Evolutionary conservation across 2,888 invertebrate genomes (phyloP).

Genomic region (Eucriotettix oculatus): DNA sequence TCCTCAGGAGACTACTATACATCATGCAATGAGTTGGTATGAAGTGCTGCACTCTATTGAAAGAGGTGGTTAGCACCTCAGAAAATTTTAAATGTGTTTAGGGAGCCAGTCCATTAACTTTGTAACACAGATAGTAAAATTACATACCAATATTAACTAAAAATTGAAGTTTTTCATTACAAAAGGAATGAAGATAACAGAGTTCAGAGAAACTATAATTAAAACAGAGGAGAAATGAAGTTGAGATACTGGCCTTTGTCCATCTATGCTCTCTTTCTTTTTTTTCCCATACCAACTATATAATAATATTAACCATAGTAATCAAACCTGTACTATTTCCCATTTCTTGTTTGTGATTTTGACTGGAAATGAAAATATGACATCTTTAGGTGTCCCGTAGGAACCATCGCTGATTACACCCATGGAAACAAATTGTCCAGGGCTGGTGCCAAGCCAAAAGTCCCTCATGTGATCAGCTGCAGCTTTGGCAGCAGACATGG

Average conservation of each 20-base stretch:
- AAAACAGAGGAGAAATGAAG: no score
- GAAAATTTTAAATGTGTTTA: no score
- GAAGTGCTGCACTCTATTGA: no score
- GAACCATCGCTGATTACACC: constrained; percentile 92
- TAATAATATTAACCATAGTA: background rate
- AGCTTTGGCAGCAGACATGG: constrained; percentile 97
- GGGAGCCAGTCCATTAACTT: no score
- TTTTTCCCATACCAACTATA: background rate
- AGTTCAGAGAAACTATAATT: no score
- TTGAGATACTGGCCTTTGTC: no score
- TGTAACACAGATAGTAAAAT: no score
- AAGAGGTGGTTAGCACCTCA: no score
- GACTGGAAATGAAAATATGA: constrained; percentile 94
- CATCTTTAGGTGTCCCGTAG: constrained; percentile 75
- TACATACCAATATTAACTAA: background rate
- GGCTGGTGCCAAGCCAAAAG: constrained; percentile 79
- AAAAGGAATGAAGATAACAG: no score
- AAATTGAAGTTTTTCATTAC: background rate
- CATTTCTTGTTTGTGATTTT: constrained; percentile 62
- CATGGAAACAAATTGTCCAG: constrained; percentile 80
- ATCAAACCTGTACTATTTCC: constrained; percentile 55
- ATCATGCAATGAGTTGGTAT: no score
- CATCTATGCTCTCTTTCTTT: no score
- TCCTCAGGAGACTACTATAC: no score
- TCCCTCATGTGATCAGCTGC: constrained; percentile 95